Evolutionary conservation across 2,797 vertebrate species (phyloP), one percentile per base, ranked within the genome.

Genomic region (Semaprochilodus insignis): DNA sequence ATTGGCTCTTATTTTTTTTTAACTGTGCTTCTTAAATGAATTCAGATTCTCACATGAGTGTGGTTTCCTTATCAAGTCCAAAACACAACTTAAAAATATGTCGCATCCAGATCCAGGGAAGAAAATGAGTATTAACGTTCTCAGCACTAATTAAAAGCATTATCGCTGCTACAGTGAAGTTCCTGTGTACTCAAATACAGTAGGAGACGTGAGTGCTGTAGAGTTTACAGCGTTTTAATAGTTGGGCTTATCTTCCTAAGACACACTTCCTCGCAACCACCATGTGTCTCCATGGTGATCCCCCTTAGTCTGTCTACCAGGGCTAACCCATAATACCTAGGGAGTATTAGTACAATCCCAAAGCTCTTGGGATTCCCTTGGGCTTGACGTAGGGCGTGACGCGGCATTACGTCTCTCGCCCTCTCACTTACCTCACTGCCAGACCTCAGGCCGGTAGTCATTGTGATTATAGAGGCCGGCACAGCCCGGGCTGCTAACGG

Each of bases 291-390:
- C 51, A 16, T 60, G 57, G 59, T 72, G 67, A 77, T 71, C 13
- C 48, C 34, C 55, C 6, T 11, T 57, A 27, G 11, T 6, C 3
- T 6, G 59, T 44, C 65, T 72, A 81, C 74, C 66, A 34, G 60
- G 48, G 75, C 75, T 81, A 85, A 83, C 78, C 75, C 60, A 72
- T 82, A 86, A 83, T 60, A 83, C 54, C 65, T 19, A 16, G 77
- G 75, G 57, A 69, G 75, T 51, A 76, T 86, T 84, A 75, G 57
- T 57, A 78, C 76, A 79, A 86, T 83, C 81, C 74, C 78, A 81
- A 55, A 75, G 74, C 71, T 80, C 48, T 59, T 65, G 83, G 87
- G 83, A 86, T 85, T 86, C 85, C 83, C 81, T 77, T 17, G 16
- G 51, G 57, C 48, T 82, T 86, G 85, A 88, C 71, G 82, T 57